Percentiles rank a stretch among this genome's conserved stretches.
phyloP scores from a whole-genome alignment of 1,140 invertebrate species.

The Temnothorax longispinosus region DNA sequence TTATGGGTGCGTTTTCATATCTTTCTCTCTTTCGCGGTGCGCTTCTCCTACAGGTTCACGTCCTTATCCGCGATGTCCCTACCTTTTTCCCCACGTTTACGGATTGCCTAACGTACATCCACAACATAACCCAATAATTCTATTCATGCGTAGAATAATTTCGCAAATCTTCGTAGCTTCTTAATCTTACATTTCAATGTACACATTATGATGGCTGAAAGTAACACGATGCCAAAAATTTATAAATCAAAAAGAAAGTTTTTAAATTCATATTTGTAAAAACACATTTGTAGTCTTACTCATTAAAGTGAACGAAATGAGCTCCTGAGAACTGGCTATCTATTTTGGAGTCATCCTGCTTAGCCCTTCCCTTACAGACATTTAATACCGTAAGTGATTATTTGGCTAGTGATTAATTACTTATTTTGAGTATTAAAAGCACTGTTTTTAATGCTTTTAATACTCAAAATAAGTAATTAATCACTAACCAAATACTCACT shows the following conservation, averaged over 20 bases:
- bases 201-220: background rate
- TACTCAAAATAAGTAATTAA: too few species aligned
- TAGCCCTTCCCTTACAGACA: background rate
- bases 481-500: too few species aligned
- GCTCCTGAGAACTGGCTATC: background rate
- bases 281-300: background rate
- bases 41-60: constrained; percentile 29
- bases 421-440: too few species aligned
- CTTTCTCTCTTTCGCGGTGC: constrained; percentile 29
- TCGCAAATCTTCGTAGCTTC: background rate
- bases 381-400: too few species aligned
- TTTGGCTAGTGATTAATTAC: too few species aligned
- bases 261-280: background rate
- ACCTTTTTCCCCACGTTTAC: background rate
- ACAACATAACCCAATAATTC: constrained; percentile 29
- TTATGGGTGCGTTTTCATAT: constrained; percentile 80
- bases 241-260: background rate
- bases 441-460: too few species aligned
- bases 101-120: constrained; percentile 57
- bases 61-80: background rate
- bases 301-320: background rate
- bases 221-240: background rate
- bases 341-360: background rate
- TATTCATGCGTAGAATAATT: constrained; percentile 32
- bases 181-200: background rate